A percentile compares a stretch with the other conserved stretches of the same genome.
phyloP scores from a whole-genome alignment of 2,113 vertebrate species.

The Brevimyrus niger region DNA sequence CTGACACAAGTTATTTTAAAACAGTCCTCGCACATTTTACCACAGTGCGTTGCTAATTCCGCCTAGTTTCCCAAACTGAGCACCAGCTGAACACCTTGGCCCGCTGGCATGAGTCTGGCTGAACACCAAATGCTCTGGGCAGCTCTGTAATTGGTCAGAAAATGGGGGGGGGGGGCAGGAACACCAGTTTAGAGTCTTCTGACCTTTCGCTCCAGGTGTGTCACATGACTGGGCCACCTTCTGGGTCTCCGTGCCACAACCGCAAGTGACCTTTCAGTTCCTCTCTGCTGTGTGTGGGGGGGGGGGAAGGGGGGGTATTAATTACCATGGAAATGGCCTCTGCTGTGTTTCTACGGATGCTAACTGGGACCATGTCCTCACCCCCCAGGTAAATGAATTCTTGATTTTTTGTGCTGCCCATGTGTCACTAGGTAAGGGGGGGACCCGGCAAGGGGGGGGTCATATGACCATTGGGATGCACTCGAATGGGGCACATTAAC shows the following conservation, averaged over 20 bases:
- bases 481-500: neutral
- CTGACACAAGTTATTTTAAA: neutral
- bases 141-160: neutral
- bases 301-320: neutral
- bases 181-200: neutral
- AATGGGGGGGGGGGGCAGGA: neutral
- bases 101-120: neutral
- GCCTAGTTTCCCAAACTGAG: neutral
- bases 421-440: neutral
- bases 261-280: neutral
- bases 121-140: neutral
- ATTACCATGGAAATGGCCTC: neutral
- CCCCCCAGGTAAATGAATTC: neutral
- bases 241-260: neutral
- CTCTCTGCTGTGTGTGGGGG: neutral
- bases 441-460: too few relatives aligned
- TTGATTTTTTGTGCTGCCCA: neutral
- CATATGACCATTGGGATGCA: neutral
- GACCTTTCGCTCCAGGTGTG: neutral
- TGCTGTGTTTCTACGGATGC: neutral
- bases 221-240: neutral
- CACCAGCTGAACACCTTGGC: neutral
- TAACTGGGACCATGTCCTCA: neutral
- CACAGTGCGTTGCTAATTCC: neutral
- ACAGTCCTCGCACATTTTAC: neutral